Evolutionary conservation across 2,888 invertebrate species (phyloP).

Genomic region (Pyrocoelia pectoralis): DNA sequence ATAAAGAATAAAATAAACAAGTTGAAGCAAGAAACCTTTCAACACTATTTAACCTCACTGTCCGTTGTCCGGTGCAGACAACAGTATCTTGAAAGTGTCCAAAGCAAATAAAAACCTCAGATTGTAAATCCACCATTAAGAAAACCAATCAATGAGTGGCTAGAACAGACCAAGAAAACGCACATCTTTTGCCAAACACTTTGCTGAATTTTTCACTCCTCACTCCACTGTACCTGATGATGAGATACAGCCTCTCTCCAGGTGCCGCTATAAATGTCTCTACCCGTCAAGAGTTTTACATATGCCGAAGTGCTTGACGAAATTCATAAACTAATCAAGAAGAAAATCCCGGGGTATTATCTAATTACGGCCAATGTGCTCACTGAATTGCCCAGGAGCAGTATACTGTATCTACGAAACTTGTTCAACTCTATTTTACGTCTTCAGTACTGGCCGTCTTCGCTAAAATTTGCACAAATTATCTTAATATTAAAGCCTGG

Average conservation of each 20-base stretch:
- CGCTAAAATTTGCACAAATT: no score
- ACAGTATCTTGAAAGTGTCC: constrained; percentile 12
- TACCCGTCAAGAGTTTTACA: not conserved
- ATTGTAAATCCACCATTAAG: no score
- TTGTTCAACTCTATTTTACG: no score
- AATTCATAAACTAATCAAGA: not conserved
- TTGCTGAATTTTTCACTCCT: no score
- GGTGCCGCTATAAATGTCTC: not conserved
- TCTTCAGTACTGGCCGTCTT: not conserved
- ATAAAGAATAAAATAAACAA: no score
- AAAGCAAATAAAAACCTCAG: no score
- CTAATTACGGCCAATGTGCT: not conserved
- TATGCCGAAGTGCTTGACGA: not conserved
- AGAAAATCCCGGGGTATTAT: constrained; percentile 4
- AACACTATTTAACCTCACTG: constrained; percentile 1
- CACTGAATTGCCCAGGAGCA: no score
- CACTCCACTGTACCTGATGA: no score
- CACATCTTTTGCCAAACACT: constrained; percentile 1
- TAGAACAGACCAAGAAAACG: constrained; percentile 8
- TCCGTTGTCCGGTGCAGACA: not conserved
- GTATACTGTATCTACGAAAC: no score
- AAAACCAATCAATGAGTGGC: constrained; percentile 1
- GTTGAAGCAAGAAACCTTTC: constrained; percentile 4
- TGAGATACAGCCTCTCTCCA: no score
- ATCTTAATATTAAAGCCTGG: no score